phyloP scores from a whole-genome alignment of 2,113 vertebrate genomes.

The Natator depressus region DNA sequence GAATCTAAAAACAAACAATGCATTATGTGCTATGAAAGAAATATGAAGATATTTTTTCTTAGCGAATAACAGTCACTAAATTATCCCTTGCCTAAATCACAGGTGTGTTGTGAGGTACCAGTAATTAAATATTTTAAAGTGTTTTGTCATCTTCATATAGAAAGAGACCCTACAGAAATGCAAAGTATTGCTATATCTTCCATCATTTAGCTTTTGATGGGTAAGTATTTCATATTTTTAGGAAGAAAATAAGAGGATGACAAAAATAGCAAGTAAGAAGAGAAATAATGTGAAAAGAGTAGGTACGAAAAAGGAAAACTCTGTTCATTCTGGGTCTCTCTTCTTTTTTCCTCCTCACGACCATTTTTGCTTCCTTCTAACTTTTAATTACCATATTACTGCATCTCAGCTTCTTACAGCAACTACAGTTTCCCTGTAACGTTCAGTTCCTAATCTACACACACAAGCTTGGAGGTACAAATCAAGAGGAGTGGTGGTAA shows the following conservation, averaged over 20 bases:
- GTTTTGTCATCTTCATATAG: rapidly evolving
- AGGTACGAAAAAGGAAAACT: neutral
- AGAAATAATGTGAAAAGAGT: neutral
- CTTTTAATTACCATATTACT: neutral
- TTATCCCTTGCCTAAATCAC: neutral
- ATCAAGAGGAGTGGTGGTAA: no score
- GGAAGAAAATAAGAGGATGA: rapidly evolving
- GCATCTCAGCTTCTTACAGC: neutral
- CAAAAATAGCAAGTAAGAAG: neutral
- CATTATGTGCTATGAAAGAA: neutral
- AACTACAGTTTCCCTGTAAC: neutral
- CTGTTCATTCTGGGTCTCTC: neutral
- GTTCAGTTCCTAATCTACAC: neutral
- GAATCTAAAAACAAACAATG: neutral
- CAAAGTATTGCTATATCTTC: neutral
- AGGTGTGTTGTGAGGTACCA: neutral
- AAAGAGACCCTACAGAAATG: neutral
- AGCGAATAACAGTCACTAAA: neutral
- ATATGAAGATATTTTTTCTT: neutral
- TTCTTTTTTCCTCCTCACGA: neutral
- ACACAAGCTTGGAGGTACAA: neutral
- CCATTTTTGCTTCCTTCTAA: neutral
- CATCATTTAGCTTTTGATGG: neutral
- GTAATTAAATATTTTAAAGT: neutral
- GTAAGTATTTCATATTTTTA: neutral